Base-by-base conservation (phyloP, 1,140 invertebrate species). In the Arctopsyche grandis region DNA sequence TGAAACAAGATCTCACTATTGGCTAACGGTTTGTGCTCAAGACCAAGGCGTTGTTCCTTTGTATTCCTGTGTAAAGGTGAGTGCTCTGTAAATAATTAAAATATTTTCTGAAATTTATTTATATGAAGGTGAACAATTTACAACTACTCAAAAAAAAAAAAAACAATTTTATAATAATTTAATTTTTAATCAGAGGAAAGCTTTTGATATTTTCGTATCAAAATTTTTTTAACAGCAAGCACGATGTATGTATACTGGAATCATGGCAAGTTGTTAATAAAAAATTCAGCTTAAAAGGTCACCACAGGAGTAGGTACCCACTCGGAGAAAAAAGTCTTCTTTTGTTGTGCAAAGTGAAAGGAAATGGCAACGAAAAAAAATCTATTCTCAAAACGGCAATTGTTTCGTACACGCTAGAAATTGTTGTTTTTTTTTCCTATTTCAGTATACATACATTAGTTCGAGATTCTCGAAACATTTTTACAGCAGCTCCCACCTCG, bases 1-100 rank as follows among this genome's bases (percentile, higher is more conserved):
- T 10, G 97, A 98, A 89, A 91, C 91, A 0, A 93, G 93, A 83
- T 88, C 90, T 21, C 92, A 93, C 83, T 98, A 96, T 85, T 98
- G 97, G 97, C 85, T 98, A 43, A 96, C 95, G 0, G 91, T 98
- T 26, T 93, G 93, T 83, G 96, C 96, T 0, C 92, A 94, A 84
- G 96, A 98, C 86, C 91, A 93, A 76, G 95, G 94, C 7, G 91
- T 96, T 22, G 94, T 96, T 21, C 94, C 95, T 0, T 87, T 95
- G 0, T 92, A 91, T 83, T 91, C 93, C 48, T 93, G 92, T 82
- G 88, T 94, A n/a, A 91, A 95, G 88, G 93, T 94, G 87, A 89
- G 84, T 58, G n/a, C n/a, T 56, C 1, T 38, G 29, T 4, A 38
- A 38, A 7, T 4, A 38, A 1, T 38, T 1, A 38, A 38, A 38